phyloP scores from a whole-genome alignment of 2,888 invertebrate species.

The Xanthorhoe designata region DNA sequence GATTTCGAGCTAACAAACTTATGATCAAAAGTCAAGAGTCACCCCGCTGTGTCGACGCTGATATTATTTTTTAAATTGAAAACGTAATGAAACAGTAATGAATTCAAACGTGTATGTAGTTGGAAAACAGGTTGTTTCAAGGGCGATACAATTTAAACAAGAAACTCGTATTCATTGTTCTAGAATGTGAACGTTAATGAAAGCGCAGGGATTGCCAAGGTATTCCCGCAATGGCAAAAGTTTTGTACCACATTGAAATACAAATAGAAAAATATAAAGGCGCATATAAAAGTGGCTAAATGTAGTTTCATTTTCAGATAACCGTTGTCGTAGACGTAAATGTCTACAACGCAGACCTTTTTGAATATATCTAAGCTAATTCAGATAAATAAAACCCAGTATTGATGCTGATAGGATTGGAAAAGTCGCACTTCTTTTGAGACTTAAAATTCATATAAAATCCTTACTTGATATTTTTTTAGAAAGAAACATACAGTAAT shows the following conservation, averaged over 20 bases:
- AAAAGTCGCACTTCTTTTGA: background rate
- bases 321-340: background rate
- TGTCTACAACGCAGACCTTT: background rate
- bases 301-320: slow-evolving; percentile 1
- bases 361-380: background rate
- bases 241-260: slow-evolving; percentile 29
- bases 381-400: background rate
- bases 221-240: slow-evolving; percentile 28
- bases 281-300: background rate
- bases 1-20: too few species aligned
- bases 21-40: too few species aligned
- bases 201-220: slow-evolving; percentile 22
- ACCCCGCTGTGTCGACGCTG: background rate
- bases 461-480: background rate
- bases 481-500: background rate
- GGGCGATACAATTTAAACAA: slow-evolving; percentile 23
- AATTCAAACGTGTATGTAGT: slow-evolving; percentile 7
- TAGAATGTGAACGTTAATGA: slow-evolving; percentile 29
- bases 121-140: slow-evolving; percentile 21
- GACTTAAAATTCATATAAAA: background rate
- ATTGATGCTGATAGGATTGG: slow-evolving; percentile 1
- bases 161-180: slow-evolving; percentile 25
- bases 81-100: background rate
- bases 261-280: slow-evolving; percentile 5
- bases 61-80: background rate